Evolutionary conservation across 1,140 invertebrate genomes (phyloP).

Genomic region (Orussus abietinus): DNA sequence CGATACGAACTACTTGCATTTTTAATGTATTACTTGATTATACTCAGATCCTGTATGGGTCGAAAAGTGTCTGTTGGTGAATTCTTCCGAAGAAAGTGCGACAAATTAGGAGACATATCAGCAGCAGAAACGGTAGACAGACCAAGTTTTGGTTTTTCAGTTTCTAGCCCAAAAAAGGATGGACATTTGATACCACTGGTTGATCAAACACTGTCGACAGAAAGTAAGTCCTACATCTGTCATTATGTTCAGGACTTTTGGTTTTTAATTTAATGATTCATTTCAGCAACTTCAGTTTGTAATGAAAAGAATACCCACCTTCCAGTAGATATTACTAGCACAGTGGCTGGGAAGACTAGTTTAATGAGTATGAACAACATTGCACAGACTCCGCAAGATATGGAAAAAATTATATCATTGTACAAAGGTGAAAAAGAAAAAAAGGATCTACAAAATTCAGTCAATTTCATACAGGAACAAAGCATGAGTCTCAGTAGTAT

Average conservation of each 20-base stretch:
- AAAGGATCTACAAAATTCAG: constrained; percentile 15
- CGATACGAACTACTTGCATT: too few relatives aligned
- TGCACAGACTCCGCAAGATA: too few relatives aligned
- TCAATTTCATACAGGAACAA: constrained; percentile 23
- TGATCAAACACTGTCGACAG: constrained; percentile 27
- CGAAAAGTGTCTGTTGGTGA: constrained; percentile 36
- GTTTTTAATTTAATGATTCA: constrained; percentile 1
- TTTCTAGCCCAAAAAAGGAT: constrained; percentile 31
- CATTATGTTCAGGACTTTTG: constrained; percentile 7
- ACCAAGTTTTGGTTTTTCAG: constrained; percentile 33
- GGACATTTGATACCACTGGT: constrained; percentile 25
- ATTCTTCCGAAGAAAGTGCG: constrained; percentile 41
- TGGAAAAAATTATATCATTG: neutral
- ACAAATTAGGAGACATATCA: constrained; percentile 27
- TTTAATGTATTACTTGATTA: constrained; percentile 8
- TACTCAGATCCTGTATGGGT: constrained; percentile 29
- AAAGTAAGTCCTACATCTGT: constrained; percentile 24
- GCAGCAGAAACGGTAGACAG: constrained; percentile 14
- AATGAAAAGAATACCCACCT: constrained; percentile 9
- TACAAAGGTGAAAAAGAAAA: neutral
- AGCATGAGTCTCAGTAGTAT: constrained; percentile 46
- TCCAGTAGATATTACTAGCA: constrained; percentile 6
- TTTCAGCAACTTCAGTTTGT: constrained; percentile 5
- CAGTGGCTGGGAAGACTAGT: too few relatives aligned
- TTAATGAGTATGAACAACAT: too few relatives aligned